Base-by-base conservation (phyloP, 1,140 invertebrate species). In the Cotesia vestalis region DNA sequence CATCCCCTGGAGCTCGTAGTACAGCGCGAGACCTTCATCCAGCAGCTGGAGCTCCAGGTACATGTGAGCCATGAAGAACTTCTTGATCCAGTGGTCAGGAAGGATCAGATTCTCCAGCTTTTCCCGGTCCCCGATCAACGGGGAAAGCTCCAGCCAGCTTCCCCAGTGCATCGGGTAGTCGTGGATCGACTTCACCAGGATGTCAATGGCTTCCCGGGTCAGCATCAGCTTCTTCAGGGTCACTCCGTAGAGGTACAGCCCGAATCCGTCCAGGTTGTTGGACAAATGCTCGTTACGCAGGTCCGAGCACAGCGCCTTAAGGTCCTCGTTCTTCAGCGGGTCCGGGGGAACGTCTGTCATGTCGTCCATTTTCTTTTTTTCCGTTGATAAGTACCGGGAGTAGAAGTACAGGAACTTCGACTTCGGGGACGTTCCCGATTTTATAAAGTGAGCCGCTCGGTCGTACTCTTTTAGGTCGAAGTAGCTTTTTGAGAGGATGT, bases 381-480 rank as follows among this genome's bases (percentile, higher is more conserved):
- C 95, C 66, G 92, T 91, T 0, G 96, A 93, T 85, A 98, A 90
- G 80, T 97, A 98, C 27, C 91, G 89, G 0, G 95, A 91, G 84
- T 97, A 98, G 73, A 92, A 91, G 82, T 95, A 90, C 1, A 98
- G 82, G 84, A 98, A 98, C 77, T 89, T 88, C 9, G 88, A 81
- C 85, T 93, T 91, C n/a, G 90, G 81, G 81, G 88, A 90, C 66
- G 82, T 86, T 76, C 92, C 94, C 46, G 92, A 89, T 77, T 93
- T 89, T 9, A 95, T 88, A 79, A 96, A 96, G 88, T 92, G 92
- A 0, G 95, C 94, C 73, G 95, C 94, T 81, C 96, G 90, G 77
- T 96, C 94, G 85, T 96, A 98, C 85, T 98, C 96, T 78, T 95
- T 93, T 12, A 94, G 87, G 86, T 98, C 95, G 84, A 97, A 98